Conservation (phyloP, 2,797 vertebrate genomes). For the Gadopsis marmoratus region DNA sequence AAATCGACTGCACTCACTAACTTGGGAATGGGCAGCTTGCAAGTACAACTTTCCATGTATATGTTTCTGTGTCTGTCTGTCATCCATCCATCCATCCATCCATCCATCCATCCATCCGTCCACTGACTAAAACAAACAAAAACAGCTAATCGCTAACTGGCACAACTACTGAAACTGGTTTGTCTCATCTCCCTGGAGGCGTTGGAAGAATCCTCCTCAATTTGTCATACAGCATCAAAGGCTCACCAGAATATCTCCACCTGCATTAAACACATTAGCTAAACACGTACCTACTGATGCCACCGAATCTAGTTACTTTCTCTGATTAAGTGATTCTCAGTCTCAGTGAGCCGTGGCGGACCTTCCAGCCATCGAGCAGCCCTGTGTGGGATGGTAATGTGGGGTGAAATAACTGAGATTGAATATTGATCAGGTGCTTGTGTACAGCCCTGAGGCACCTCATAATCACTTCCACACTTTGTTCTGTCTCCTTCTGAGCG, state of each 20-base stretch:
- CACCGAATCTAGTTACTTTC: constrained; percentile 60
- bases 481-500: constrained; percentile 60
- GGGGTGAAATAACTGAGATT: constrained; percentile 74
- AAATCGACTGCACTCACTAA: background rate
- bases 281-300: constrained; percentile 52
- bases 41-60: background rate
- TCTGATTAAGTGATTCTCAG: constrained; percentile 68
- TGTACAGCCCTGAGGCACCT: constrained; percentile 65
- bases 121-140: background rate
- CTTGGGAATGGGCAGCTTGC: background rate
- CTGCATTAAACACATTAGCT: constrained; percentile 47
- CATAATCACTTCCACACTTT: constrained; percentile 71
- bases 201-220: constrained; percentile 33
- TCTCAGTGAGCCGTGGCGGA: constrained; percentile 32
- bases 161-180: constrained; percentile 26
- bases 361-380: constrained; percentile 56
- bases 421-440: constrained; percentile 80
- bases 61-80: background rate
- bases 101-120: background rate
- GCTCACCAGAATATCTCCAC: constrained; percentile 30
- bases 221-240: constrained; percentile 44
- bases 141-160: constrained; percentile 13
- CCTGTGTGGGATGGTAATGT: constrained; percentile 62
- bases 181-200: constrained; percentile 30
- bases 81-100: background rate